These are phyloP conservation scores for Chymomyza amoena DNA, from an alignment of 2,888 invertebrate genomes.

Conservation along the genomic window DNA sequence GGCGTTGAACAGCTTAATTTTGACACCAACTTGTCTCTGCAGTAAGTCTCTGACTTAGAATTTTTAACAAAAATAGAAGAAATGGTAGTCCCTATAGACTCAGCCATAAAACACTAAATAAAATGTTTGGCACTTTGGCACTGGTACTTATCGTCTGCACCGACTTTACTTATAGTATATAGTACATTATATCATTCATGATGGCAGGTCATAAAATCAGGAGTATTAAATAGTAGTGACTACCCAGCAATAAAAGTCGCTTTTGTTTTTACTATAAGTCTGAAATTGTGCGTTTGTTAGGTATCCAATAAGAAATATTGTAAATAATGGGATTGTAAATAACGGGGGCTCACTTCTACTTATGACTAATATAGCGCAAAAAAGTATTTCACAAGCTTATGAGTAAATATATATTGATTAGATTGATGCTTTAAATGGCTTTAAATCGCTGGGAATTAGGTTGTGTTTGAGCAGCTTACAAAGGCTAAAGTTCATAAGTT, in stretches of 20 bases:
- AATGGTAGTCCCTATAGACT: constrained; percentile 1
- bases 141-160: not conserved
- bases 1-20: constrained; percentile 15
- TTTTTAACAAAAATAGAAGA: not conserved
- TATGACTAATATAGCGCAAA: too few species aligned
- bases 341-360: not conserved
- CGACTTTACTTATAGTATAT: not conserved
- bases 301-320: not conserved
- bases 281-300: not conserved
- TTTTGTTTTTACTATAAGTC: not conserved
- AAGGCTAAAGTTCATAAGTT: too few species aligned
- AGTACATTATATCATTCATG: not conserved
- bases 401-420: too few species aligned
- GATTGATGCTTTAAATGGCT: too few species aligned
- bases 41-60: constrained; percentile 1
- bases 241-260: not conserved
- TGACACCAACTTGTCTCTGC: constrained; percentile 23
- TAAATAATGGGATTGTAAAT: not conserved
- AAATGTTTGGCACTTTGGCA: not conserved
- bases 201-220: not conserved
- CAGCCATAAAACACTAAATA: constrained; percentile 13
- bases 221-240: not conserved
- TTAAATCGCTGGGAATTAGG: too few species aligned
- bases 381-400: too few species aligned
- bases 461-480: too few species aligned